Evolutionary conservation across 2,888 invertebrate species (phyloP).

Genomic region (Ditylenchus weischeri): DNA sequence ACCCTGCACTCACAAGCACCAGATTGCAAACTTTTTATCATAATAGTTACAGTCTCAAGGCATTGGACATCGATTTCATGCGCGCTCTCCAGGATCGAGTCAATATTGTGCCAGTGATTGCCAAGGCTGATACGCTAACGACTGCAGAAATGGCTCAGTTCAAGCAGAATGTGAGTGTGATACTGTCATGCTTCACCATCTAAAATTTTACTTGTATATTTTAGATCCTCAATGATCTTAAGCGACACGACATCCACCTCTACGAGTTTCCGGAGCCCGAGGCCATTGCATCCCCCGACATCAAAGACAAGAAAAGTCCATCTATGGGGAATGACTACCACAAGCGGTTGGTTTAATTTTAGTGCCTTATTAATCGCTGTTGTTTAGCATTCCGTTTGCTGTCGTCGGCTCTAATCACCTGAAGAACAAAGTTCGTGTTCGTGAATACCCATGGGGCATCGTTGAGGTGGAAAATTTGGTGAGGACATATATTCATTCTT

Average conservation of each 20-base stretch:
- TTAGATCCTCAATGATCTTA: conserved; percentile 84
- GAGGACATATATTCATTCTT: no score
- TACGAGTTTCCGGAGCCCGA: conserved; percentile 89
- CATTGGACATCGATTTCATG: conserved; percentile 97
- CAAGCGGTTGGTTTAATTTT: background rate
- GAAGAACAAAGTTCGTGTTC: conserved; percentile 76
- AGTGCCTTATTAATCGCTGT: background rate
- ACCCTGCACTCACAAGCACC: background rate
- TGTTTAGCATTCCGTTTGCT: conserved; percentile 84
- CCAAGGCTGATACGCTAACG: conserved; percentile 97
- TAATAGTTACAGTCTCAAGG: conserved; percentile 73
- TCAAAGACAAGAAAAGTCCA: background rate
- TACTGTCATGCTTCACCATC: conserved; percentile 11
- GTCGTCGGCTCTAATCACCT: conserved; percentile 95
- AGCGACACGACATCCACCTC: conserved; percentile 93
- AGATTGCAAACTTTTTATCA: background rate
- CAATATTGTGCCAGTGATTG: conserved; percentile 95
- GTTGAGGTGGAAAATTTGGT: conserved; percentile 97
- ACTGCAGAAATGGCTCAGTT: conserved; percentile 92
- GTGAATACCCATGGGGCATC: conserved; percentile 92
- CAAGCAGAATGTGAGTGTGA: conserved; percentile 67
- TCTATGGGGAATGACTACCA: conserved; percentile 1
- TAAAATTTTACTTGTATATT: background rate
- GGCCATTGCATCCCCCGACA: background rate
- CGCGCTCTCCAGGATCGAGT: conserved; percentile 96